Percentiles rank a stretch among this genome's conserved stretches.
Evolutionary conservation across 2,113 vertebrate genomes (phyloP).

Genomic region (Acanthisitta chloris): DNA sequence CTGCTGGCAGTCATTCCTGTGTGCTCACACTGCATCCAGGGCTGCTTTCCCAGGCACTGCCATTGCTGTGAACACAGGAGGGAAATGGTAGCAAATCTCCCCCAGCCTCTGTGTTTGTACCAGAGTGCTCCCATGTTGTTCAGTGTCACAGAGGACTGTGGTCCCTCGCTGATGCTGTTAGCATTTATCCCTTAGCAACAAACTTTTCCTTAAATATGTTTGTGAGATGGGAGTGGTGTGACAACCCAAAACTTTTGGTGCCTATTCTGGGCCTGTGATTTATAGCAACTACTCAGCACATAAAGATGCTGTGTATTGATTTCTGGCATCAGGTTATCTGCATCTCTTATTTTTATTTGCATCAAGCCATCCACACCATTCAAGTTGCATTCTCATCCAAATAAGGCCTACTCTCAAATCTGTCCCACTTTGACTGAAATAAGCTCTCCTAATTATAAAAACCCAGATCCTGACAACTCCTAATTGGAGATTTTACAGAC

Average conservation of each 20-base stretch:
- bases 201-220: background rate
- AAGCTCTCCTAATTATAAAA: constrained; percentile 9
- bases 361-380: background rate
- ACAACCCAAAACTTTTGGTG: background rate
- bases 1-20: background rate
- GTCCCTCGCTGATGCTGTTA: background rate
- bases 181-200: background rate
- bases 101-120: background rate
- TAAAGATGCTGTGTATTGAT: constrained; percentile 7
- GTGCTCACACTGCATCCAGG: background rate
- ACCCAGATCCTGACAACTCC: background rate
- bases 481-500: background rate
- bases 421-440: constrained; percentile 3
- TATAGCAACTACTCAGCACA: constrained; percentile 6
- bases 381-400: background rate
- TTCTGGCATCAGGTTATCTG: constrained; percentile 12
- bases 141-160: background rate
- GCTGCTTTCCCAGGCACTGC: background rate
- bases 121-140: background rate
- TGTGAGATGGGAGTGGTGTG: background rate
- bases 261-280: constrained; percentile 10
- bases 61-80: background rate
- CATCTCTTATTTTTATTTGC: constrained; percentile 41
- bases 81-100: background rate
- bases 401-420: constrained; percentile 18